Evolutionary conservation across 2,888 invertebrate genomes (phyloP), one percentile per base, ranked within the genome.

Genomic region (Tanaodytes sp.): DNA sequence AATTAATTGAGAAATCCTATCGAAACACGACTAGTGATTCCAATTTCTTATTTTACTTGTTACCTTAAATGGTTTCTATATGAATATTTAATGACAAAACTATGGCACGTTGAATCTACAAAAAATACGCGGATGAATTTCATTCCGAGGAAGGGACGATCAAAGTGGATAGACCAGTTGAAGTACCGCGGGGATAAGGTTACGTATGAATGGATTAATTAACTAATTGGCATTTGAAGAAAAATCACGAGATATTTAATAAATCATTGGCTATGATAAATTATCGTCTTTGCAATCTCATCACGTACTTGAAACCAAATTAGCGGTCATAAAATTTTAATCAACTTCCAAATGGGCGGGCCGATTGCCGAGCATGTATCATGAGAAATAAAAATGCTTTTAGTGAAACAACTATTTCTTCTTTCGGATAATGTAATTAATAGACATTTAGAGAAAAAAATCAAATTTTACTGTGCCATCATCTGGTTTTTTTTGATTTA

Each of bases 271-370:
- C 37, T 5, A 45, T 30, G 43, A 67, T 71, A 61, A 65, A 68
- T 66, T 63, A 62, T 65, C 57, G 45, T 46, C 57, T 65, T 64
- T 61, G 73, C 54, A 73, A 68, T 72, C 73, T 58, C 70, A 71
- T 78, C 75, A 76, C 75, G 78, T 71, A 49, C 72, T 51, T 43
- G 67, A 58, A 55, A 68, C 73, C 72, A 73, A 80, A 80, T 81
- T 80, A 82, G 71, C 51, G 62, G 65, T 68, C 68, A 72, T 72
- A 72, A 64, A 72, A 72, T 72, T 72, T 72, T 72, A 72, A 72
- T 72, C 68, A 72, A 72, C 64, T 64, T 62, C 54, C 65, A 57
- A 51, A 68, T 61, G 68, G 68, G 71, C 71, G 71, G 71, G 57
- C 46, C 63, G 51, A 67, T 71, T 59, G 55, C 49, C 33, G 71